Conservation (phyloP, 1,140 invertebrate species). For the honey bee (Apis mellifera) region DNA sequence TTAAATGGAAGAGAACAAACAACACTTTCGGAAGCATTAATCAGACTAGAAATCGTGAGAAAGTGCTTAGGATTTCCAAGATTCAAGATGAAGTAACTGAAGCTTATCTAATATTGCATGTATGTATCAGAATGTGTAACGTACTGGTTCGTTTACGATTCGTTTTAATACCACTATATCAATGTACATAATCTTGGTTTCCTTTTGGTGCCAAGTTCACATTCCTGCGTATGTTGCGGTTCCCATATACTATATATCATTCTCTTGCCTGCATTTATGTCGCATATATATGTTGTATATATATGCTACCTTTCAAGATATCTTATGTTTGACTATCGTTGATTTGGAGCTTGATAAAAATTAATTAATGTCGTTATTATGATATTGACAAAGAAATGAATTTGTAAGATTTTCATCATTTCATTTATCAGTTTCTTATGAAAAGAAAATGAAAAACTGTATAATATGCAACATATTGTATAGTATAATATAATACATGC, state of each 20-base stretch:
- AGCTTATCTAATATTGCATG: conserved; percentile 1
- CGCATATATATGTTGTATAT: too few species aligned
- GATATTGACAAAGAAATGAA: too few species aligned
- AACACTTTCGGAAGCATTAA: conserved; percentile 5
- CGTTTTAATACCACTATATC: conserved; percentile 37
- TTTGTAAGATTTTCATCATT: too few species aligned
- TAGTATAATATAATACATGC: too few species aligned
- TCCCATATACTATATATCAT: background rate
- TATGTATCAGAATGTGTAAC: background rate
- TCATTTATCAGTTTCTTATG: too few species aligned
- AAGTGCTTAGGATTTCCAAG: conserved; percentile 29
- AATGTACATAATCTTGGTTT: conserved; percentile 40
- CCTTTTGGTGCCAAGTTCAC: conserved; percentile 41
- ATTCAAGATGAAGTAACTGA: conserved; percentile 19
- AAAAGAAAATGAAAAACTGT: too few species aligned
- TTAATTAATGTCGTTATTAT: too few species aligned
- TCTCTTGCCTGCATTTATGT: background rate
- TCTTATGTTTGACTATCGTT: background rate
- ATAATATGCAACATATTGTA: too few species aligned
- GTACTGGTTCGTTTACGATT: conserved; percentile 13
- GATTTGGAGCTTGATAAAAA: too few species aligned
- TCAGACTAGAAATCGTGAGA: conserved; percentile 29
- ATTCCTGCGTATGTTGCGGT: conserved; percentile 27
- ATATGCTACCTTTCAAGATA: background rate
- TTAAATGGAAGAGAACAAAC: conserved; percentile 22